Evolutionary conservation across 1,140 invertebrate species (phyloP).

Genomic region (Habropoda laboriosa): DNA sequence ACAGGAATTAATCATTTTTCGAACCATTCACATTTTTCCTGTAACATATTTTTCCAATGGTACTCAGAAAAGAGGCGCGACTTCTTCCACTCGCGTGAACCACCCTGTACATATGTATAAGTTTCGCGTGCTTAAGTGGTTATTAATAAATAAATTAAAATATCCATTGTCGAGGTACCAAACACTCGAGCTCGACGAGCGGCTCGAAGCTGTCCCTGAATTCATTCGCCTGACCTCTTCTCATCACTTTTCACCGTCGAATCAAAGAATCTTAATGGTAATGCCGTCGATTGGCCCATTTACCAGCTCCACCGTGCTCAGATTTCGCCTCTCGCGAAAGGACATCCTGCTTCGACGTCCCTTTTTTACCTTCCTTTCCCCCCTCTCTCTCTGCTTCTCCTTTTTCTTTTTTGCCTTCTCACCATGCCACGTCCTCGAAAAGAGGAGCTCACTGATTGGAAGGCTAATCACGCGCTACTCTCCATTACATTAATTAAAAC

Average conservation of each 20-base stretch:
- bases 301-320: constrained; percentile 20
- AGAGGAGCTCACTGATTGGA: constrained; percentile 68
- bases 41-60: too few relatives aligned
- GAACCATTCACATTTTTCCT: too few relatives aligned
- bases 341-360: background rate
- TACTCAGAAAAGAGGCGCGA: too few relatives aligned
- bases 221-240: constrained; percentile 21
- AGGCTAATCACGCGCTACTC: constrained; percentile 78
- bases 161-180: background rate
- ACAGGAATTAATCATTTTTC: too few relatives aligned
- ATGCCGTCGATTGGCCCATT: constrained; percentile 44
- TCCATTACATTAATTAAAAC: constrained; percentile 81
- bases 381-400: too few relatives aligned
- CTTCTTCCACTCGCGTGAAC: too few relatives aligned
- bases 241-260: constrained; percentile 14
- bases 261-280: constrained; percentile 56
- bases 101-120: too few relatives aligned
- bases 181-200: background rate
- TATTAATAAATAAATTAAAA: constrained; percentile 8
- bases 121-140: too few relatives aligned
- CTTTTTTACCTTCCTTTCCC: background rate
- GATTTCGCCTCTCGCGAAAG: constrained; percentile 17
- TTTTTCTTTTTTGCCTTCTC: background rate
- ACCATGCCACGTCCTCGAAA: constrained; percentile 27
- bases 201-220: background rate